Base-by-base conservation (phyloP, 2,888 invertebrate genomes). In the Epiblema foenella region DNA sequence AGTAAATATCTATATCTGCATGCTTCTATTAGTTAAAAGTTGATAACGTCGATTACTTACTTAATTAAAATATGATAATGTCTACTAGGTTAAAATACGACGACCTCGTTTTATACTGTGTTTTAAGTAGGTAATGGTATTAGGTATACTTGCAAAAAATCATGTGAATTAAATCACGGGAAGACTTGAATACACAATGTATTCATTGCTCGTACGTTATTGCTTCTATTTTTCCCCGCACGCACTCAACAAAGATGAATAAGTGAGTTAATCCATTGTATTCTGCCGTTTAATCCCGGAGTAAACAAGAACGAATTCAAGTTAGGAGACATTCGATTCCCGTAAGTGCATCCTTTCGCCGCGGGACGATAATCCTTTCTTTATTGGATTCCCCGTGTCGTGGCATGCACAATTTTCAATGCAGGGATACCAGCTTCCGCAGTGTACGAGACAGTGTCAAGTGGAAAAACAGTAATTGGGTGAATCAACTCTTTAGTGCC, bases 381-480 rank as follows among this genome's bases (percentile, higher is more conserved):
- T 88, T 90, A 90, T 90, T 89, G 88, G 85, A 90, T 90, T 89
- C 89, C 84, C 73, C 77, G 78, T 82, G 85, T 82, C 86, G 80
- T 74, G 68, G 72, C 69, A 67, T 71, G 71, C 71, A 71, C 66
- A 71, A 71, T 71, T 62, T 67, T 62, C 71, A 39, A 51, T 63
- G 59, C 65, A 33, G 49, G 62, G 66, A 42, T 49, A 66, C 33
- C 49, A 56, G 49, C 56, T 66, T 56, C 62, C 37, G 56, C 62
- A 62, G 56, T 62, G 37, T 57, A 39, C 18, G 8, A 24, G 12
- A 18, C 51, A 67, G 67, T 20, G 15, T 5, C 7, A 51, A 62
- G 62, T 59, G 15, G 37, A 1, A 54, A 49, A 60, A 66, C 65
- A 66, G 70, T 66, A 60, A 10, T n/a, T n/a, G n/a, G n/a, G n/a